Conservation (phyloP, 1,140 invertebrate species). For the Zaprionus tsacasi region DNA sequence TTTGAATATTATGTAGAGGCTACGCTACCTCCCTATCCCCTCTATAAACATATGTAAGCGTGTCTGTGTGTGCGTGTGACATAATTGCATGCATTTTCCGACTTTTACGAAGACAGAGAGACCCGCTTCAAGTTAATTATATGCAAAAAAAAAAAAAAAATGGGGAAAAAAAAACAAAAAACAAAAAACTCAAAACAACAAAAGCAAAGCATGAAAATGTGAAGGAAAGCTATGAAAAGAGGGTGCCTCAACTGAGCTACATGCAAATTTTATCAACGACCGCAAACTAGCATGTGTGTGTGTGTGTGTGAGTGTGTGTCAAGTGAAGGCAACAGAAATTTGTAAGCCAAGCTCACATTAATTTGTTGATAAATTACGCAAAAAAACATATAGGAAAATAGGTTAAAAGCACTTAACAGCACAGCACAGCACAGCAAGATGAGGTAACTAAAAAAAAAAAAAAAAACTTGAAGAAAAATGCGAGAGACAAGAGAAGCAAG, state of each 20-base stretch:
- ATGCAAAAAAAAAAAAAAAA: constrained; percentile 58
- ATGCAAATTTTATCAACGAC: constrained; percentile 69
- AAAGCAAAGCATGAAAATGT: constrained; percentile 34
- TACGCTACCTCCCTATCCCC: background rate
- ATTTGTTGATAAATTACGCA: constrained; percentile 77
- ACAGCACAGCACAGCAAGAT: constrained; percentile 23
- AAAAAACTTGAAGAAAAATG: background rate
- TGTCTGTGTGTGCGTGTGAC: constrained; percentile 27
- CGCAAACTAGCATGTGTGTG: constrained; percentile 28
- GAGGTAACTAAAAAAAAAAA: background rate
- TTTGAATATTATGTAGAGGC: constrained; percentile 24
- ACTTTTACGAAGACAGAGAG: constrained; percentile 54
- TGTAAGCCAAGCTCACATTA: constrained; percentile 68
- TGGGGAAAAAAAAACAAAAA: background rate
- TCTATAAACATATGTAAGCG: background rate
- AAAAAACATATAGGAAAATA: constrained; percentile 69
- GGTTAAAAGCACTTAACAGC: constrained; percentile 73
- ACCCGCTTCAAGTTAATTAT: constrained; percentile 75
- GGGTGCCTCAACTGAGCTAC: constrained; percentile 23
- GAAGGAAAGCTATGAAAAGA: constrained; percentile 36
- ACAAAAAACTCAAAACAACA: constrained; percentile 10
- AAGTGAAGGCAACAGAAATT: constrained; percentile 40
- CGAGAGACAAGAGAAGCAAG: background rate
- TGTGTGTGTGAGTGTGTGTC: constrained; percentile 33
- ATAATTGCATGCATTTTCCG: constrained; percentile 50